These are phyloP conservation scores for Pristionchus pacificus DNA, from an alignment of 1,140 invertebrate species.

Conservation along the genomic window DNA sequence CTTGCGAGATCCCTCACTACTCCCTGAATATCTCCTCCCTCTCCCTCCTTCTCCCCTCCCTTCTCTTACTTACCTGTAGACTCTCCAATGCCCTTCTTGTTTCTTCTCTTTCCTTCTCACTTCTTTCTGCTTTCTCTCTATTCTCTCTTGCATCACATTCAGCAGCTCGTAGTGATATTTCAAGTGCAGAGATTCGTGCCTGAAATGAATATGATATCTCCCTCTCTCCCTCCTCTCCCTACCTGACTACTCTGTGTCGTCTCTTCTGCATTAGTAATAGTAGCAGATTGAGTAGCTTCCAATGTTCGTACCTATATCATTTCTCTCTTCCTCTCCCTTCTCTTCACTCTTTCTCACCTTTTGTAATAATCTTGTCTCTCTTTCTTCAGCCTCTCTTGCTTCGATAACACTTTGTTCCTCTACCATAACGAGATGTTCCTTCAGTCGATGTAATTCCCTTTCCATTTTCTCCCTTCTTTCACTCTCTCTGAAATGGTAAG, in stretches of 20 bases:
- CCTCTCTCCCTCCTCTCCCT: background rate
- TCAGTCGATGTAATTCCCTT: slow-evolving; percentile 19
- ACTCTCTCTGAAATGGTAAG: slow-evolving; percentile 3
- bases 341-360: background rate
- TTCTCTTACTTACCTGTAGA: too few relatives aligned
- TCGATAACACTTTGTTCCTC: slow-evolving; percentile 29
- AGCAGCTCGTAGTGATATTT: background rate
- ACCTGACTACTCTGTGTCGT: background rate
- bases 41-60: too few relatives aligned
- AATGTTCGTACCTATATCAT: background rate
- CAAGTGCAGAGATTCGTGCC: background rate
- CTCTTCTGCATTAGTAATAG: background rate
- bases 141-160: background rate
- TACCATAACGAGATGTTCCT: slow-evolving; percentile 30
- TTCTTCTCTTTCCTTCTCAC: background rate
- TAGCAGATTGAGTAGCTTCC: background rate
- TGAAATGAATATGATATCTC: background rate
- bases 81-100: background rate
- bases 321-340: background rate
- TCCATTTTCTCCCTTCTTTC: slow-evolving; percentile 18
- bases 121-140: background rate
- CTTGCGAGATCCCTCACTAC: background rate
- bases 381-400: slow-evolving; percentile 31
- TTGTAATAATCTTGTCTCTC: slow-evolving; percentile 23
- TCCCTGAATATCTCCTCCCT: background rate